Evolutionary conservation across 30 jellyfish, hydroid and myxozoan genomes (phyloP).

Genomic region (Pelagia noctiluca): DNA sequence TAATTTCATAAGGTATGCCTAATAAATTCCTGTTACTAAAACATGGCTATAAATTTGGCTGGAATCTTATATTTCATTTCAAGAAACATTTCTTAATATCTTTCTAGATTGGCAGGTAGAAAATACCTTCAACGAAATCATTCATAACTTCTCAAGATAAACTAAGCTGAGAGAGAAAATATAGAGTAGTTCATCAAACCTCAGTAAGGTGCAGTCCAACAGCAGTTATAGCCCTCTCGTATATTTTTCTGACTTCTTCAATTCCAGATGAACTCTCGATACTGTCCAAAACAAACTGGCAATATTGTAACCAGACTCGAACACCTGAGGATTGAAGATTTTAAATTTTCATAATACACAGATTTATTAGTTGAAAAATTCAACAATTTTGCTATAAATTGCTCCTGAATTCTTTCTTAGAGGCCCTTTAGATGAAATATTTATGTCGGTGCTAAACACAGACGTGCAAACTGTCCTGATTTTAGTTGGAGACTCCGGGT

Average conservation of each 20-base stretch:
- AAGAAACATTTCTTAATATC: not conserved
- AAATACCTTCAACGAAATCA: not conserved
- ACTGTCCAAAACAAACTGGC: conserved; percentile 90
- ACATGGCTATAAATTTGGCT: not conserved
- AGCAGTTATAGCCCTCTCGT: conserved; percentile 89
- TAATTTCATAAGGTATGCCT: too few relatives aligned
- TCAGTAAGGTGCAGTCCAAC: conserved; percentile 94
- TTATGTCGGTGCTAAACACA: not conserved
- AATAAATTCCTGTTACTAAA: not conserved
- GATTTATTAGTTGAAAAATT: too few relatives aligned
- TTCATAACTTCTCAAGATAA: not conserved
- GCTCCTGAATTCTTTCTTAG: not conserved
- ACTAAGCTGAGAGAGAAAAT: too few relatives aligned
- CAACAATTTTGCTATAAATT: not conserved
- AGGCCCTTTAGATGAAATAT: not conserved
- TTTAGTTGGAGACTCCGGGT: not conserved
- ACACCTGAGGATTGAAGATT: conserved; percentile 68
- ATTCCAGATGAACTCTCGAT: conserved; percentile 85
- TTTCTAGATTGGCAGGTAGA: not conserved
- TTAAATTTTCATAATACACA: too few relatives aligned
- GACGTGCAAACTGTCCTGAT: not conserved
- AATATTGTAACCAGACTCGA: conserved; percentile 89
- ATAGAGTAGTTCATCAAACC: too few relatives aligned
- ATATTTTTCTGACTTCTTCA: conserved; percentile 76
- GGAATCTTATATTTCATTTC: not conserved